phyloP scores from a whole-genome alignment of 2,888 invertebrate genomes.

The Acronicta aceris region DNA sequence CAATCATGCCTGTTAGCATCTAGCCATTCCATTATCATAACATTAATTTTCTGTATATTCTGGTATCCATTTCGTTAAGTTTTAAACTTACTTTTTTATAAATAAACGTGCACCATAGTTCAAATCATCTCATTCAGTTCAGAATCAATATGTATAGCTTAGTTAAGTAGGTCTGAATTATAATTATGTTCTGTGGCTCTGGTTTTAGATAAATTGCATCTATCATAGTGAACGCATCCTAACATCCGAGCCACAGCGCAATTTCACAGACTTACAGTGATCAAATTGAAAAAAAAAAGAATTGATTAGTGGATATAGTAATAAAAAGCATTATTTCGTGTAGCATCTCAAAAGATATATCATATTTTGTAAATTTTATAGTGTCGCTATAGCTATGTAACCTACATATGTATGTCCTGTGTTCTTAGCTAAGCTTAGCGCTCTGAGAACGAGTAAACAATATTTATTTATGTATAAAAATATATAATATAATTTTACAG shows the following conservation, averaged over 20 bases:
- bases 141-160: slow-evolving; percentile 65
- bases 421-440: slow-evolving; percentile 87
- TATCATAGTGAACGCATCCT: slow-evolving; percentile 42
- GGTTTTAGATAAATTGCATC: slow-evolving; percentile 16
- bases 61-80: slow-evolving; percentile 35
- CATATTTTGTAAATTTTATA: slow-evolving; percentile 90
- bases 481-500: slow-evolving; percentile 54
- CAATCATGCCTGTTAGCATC: slow-evolving; percentile 42
- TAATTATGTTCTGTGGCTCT: slow-evolving; percentile 18
- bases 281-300: slow-evolving; percentile 79
- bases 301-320: slow-evolving; percentile 86
- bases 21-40: slow-evolving; percentile 64
- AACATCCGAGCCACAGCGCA: slow-evolving; percentile 42
- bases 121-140: slow-evolving; percentile 67
- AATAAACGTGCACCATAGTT: slow-evolving; percentile 70
- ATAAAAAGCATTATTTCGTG: slow-evolving; percentile 84
- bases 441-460: slow-evolving; percentile 82
- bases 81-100: slow-evolving; percentile 40
- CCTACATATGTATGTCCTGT: slow-evolving; percentile 82
- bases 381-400: slow-evolving; percentile 85
- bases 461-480: slow-evolving; percentile 69
- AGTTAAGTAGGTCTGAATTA: slow-evolving; percentile 57
- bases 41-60: slow-evolving; percentile 42
- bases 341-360: slow-evolving; percentile 88
- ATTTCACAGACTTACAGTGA: slow-evolving; percentile 71